Evolutionary conservation across 2,113 vertebrate species (phyloP).

Genomic region (Ptilonorhynchus violaceus): DNA sequence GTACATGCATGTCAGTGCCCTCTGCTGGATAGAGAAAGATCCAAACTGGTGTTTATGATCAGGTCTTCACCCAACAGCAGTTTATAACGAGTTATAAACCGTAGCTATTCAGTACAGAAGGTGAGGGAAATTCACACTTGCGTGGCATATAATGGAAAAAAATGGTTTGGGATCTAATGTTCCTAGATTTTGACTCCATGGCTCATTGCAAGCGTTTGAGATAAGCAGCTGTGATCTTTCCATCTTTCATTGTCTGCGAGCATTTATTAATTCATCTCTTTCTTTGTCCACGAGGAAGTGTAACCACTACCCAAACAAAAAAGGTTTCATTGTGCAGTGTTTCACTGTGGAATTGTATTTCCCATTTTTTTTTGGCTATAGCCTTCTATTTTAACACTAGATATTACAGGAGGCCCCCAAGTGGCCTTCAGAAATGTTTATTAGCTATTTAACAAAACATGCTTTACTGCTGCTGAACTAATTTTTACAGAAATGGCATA

Average conservation of each 20-base stretch:
- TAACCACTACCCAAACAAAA: not conserved
- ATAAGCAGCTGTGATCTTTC: not conserved
- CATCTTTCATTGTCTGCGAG: not conserved
- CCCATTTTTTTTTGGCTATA: not conserved
- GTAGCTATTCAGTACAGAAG: not conserved
- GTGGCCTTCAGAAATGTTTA: not conserved
- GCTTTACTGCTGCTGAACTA: not conserved
- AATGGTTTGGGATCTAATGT: not conserved
- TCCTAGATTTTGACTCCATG: not conserved
- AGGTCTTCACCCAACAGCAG: not conserved
- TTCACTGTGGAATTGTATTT: not conserved
- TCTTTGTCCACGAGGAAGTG: not conserved
- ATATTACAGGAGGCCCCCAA: not conserved
- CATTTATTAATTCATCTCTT: not conserved
- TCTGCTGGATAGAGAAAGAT: conserved; percentile 31
- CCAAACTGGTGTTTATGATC: not conserved
- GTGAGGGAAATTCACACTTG: not conserved
- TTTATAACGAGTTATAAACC: not conserved
- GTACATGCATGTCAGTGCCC: not conserved
- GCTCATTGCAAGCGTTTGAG: not conserved
- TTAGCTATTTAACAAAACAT: not conserved
- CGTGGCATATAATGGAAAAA: not conserved
- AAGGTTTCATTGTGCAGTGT: not conserved
- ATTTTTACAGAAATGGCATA: not conserved
- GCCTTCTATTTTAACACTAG: not conserved